Evolutionary conservation across 2,888 invertebrate species (phyloP).

Genomic region (Trachelus tabidus): DNA sequence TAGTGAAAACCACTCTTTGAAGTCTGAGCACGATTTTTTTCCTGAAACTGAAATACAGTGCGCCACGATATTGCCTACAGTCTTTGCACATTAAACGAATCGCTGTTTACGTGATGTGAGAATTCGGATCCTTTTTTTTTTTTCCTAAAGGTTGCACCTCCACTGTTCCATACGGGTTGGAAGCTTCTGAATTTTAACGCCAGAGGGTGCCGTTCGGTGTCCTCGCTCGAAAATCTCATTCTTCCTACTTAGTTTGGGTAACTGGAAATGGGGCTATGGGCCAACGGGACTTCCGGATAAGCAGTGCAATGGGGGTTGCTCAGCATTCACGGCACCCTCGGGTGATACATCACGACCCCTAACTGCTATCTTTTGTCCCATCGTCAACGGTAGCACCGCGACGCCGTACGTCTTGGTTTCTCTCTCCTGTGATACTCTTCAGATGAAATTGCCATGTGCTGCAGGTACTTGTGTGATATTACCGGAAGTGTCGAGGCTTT

Average conservation of each 20-base stretch:
- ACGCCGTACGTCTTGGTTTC: slow-evolving; percentile 7
- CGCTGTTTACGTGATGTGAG: neutral
- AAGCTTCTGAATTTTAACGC: neutral
- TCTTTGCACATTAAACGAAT: slow-evolving; percentile 2
- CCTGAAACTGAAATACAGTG: slow-evolving; percentile 1
- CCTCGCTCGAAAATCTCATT: neutral
- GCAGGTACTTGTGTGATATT: neutral
- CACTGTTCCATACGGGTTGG: neutral
- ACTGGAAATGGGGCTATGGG: neutral
- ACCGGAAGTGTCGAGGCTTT: neutral
- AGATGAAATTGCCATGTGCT: neutral
- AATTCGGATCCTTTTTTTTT: neutral
- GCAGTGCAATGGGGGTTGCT: slow-evolving; percentile 5
- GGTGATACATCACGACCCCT: slow-evolving; percentile 15
- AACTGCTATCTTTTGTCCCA: slow-evolving; percentile 9
- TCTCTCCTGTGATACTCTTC: neutral
- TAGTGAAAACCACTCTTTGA: neutral
- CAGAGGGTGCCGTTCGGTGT: neutral
- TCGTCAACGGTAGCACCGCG: slow-evolving; percentile 10
- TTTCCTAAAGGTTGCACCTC: neutral
- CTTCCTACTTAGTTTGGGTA: slow-evolving; percentile 2
- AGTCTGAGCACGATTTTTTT: slow-evolving; percentile 5
- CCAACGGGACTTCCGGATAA: neutral
- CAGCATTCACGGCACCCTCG: slow-evolving; percentile 10
- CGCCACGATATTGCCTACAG: slow-evolving; percentile 1